A percentile compares a stretch with the other conserved stretches of the same genome.
Evolutionary conservation across 2,113 vertebrate species (phyloP).

Genomic region (Elaphurus davidianus): DNA sequence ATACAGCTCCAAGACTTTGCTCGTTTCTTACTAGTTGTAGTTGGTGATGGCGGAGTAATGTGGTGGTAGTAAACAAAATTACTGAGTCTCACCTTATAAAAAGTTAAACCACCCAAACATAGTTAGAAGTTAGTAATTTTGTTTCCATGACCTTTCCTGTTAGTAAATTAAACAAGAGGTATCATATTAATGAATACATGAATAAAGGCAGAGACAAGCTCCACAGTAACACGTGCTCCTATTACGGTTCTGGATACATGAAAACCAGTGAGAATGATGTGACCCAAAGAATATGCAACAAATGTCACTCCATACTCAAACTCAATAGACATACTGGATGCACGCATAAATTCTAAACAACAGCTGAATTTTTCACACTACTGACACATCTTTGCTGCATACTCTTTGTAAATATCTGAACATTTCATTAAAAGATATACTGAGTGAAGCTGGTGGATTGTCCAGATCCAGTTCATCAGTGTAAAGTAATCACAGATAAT

Average conservation of each 20-base stretch:
- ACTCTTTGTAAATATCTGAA: not conserved
- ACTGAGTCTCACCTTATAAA: not conserved
- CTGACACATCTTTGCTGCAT: not conserved
- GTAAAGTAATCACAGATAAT: not conserved
- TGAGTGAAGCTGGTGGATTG: not conserved
- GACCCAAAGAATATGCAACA: not conserved
- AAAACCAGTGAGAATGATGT: not conserved
- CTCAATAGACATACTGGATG: not conserved
- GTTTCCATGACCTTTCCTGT: not conserved
- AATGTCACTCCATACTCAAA: not conserved
- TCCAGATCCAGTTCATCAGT: not conserved
- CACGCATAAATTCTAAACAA: not conserved
- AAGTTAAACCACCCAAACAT: not conserved
- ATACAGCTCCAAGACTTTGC: not conserved
- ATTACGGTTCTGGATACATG: not conserved
- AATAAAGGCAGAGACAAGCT: not conserved
- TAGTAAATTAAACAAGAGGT: not conserved
- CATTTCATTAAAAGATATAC: slow-evolving; percentile 18
- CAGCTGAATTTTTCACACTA: not conserved
- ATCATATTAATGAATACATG: not conserved
- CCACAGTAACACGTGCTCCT: not conserved
- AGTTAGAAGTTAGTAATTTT: not conserved
- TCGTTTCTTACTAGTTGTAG: not conserved
- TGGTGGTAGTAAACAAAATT: not conserved
- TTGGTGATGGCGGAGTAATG: not conserved